Evolutionary conservation across 2,888 invertebrate species (phyloP), one percentile per base, ranked within the genome.

Genomic region (Tineola bisselliella): DNA sequence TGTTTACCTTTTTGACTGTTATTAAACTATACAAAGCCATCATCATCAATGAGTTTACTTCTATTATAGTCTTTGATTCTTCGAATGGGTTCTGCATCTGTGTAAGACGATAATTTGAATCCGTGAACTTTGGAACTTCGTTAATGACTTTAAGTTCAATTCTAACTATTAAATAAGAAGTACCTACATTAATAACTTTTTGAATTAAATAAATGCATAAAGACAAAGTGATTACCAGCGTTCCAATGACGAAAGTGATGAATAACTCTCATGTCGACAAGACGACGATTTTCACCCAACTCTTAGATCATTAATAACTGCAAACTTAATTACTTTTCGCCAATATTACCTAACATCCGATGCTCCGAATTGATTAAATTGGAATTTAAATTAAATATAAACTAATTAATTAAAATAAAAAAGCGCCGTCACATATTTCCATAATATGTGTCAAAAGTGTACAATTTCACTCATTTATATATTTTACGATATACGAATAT

Each of bases 261-360:
- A 13, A 44, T 10, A 44, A 10, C n/a, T 10, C n/a, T 44, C 44
- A 6, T 12, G 13, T 44, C n/a, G n/a, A n/a, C n/a, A n/a, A 18
- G 17, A 52, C 10, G 17, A 52, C 52, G 52, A 17, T 52, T 18
- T 25, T 30, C 6, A 19, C 31, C 18, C 19, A 57, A 57, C 57
- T 58, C 17, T 58, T 33, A 5, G 58, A 58, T 58, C 33, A 58
- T 58, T 58, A 58, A 58, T 58, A 58, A 58, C 33, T 33, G n/a
- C 6, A 58, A 58, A 58, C 33, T 58, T 58, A 58, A 58, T 58
- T 58, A 58, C 58, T 58, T 58, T 58, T 33, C 31, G 58, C 17
- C 33, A 58, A 58, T 33, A 33, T 58, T 12, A 31, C 31, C 4
- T 18, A 18, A 25, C 12, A 48, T 48, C 48, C 48, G 15, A 48